Base-by-base conservation (phyloP, 37 sponge, comb jelly and placozoan species). In the Geodia barretti region DNA sequence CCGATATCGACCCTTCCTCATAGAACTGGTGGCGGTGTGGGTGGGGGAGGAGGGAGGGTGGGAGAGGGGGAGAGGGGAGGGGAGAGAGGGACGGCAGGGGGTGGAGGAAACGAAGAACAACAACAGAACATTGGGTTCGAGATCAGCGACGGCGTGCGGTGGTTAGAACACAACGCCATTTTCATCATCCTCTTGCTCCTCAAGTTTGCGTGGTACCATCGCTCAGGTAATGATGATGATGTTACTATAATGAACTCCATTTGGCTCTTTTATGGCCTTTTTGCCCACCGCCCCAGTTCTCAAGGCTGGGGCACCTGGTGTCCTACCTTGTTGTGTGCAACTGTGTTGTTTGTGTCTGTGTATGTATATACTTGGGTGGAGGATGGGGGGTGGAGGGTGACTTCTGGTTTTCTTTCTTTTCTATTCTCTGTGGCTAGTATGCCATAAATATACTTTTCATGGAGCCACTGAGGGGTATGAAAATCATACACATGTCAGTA, bases 91-190 rank as follows among this genome's bases (percentile, higher is more conserved):
- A 67, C 9, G 14, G n/a, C n/a, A n/a, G n/a, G n/a, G n/a, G n/a
- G n/a, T n/a, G n/a, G n/a, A n/a, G 54, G 54, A 1, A 28, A 39
- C 28, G 79, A 77, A 24, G 60, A 69, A 47, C 11, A 47, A 14
- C 11, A 47, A 17, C 77, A 76, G 32, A 78, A 77, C 39, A 43
- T 74, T 1, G 83, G 87, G 1, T 24, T 74, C 54, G 94, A 94
- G 41, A n/a, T 87, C 5, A 74, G 76, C 41, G 88, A 82, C 21
- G 74, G 66, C 25, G 60, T 87, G 28, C 39, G 74, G 14, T 94
- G 95, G 95, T 41, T 91, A 70, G 91, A 94, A 58, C 80, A 79
- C 0, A 86, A 89, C 54, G 88, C 78, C 1, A n/a, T 88, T 20
- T 94, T 94, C 69, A 61, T 87, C 31, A 62, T 87, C 0, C 8